A percentile compares a stretch with the other conserved stretches of the same genome.
Conservation (phyloP, 2,113 vertebrate genomes). For the Phrynosoma platyrhinos region DNA sequence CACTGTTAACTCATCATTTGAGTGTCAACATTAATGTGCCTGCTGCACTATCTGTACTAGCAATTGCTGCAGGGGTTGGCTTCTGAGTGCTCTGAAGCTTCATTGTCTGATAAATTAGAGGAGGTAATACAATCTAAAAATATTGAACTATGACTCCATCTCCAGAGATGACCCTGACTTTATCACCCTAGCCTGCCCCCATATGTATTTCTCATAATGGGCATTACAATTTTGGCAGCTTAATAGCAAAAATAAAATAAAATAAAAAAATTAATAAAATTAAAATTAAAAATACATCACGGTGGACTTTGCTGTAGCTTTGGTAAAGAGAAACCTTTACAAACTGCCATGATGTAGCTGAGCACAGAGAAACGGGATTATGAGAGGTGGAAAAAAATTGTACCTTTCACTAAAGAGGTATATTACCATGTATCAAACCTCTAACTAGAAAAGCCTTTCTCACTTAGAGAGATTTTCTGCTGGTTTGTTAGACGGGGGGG, state of each 20-base stretch:
- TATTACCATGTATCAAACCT: conserved; percentile 3
- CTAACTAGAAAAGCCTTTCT: conserved; percentile 1
- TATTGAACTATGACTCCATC: conserved; percentile 48
- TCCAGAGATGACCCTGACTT: conserved; percentile 30
- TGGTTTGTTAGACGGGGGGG: neutral
- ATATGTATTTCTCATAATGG: conserved; percentile 19
- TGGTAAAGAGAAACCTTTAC: conserved; percentile 20
- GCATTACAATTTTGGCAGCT: conserved; percentile 21
- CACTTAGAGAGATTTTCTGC: neutral
- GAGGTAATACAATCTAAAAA: conserved; percentile 52
- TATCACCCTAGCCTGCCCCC: conserved; percentile 2
- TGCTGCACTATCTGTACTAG: conserved; percentile 33
- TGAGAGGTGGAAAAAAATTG: neutral
- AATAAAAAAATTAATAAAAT: neutral
- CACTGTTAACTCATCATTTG: conserved; percentile 48
- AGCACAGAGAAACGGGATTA: neutral
- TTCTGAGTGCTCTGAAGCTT: conserved; percentile 43
- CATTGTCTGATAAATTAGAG: conserved; percentile 62
- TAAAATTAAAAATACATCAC: neutral
- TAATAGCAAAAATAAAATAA: conserved; percentile 21
- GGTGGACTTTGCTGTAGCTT: neutral
- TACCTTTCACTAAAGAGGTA: conserved; percentile 10
- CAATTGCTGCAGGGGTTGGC: conserved; percentile 34
- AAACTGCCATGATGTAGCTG: neutral
- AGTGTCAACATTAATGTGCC: conserved; percentile 41